Conservation (phyloP, 2,797 vertebrate species). For the Emys orbicularis region DNA sequence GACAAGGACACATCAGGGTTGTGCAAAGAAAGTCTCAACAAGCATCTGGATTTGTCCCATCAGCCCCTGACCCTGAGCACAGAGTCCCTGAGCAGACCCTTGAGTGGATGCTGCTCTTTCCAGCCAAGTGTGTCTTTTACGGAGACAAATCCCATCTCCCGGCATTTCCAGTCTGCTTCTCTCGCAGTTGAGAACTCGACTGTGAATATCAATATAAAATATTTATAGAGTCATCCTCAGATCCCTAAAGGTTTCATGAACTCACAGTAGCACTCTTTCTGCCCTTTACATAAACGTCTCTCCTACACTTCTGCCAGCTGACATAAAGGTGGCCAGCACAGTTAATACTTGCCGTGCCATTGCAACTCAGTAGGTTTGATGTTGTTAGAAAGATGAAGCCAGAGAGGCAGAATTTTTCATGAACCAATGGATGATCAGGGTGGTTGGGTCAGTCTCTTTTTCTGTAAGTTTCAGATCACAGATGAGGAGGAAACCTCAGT, state of each 20-base stretch:
- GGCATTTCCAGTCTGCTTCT: background rate
- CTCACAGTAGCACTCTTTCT: no score
- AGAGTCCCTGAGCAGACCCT: background rate
- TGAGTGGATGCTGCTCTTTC: background rate
- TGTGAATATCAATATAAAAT: background rate
- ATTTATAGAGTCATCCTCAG: background rate
- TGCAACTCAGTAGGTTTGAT: background rate
- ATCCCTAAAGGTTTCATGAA: background rate
- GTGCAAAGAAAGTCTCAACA: background rate
- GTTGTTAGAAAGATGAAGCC: background rate
- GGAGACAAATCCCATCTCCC: background rate
- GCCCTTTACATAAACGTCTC: background rate
- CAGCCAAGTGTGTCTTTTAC: rapidly evolving
- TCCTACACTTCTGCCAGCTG: background rate
- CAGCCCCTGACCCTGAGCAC: background rate
- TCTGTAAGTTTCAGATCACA: background rate
- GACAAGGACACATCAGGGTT: background rate
- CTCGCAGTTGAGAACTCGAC: background rate
- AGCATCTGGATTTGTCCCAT: rapidly evolving
- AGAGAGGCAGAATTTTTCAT: background rate
- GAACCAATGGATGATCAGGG: background rate
- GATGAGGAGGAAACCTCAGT: background rate
- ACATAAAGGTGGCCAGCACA: background rate
- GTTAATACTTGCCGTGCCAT: background rate
- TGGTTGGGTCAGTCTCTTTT: background rate